Evolutionary conservation across 2,797 vertebrate genomes (phyloP).

Genomic region (Spinus olivaceus): DNA sequence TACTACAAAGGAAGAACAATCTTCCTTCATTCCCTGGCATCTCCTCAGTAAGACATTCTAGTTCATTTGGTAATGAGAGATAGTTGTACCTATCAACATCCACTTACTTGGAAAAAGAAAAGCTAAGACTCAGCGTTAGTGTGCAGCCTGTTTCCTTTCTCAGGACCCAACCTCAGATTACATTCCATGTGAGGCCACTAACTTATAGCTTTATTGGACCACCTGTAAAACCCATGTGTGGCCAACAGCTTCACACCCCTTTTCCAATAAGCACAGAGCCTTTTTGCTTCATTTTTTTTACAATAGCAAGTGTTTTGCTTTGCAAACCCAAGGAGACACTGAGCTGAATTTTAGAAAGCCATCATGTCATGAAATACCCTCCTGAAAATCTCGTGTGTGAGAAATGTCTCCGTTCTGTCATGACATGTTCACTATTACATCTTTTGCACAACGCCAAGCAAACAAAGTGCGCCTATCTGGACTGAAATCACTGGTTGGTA

Average conservation of each 20-base stretch:
- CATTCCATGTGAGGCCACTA: not conserved
- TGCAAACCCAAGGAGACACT: not conserved
- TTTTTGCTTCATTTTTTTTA: not conserved
- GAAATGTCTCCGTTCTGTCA: slow-evolving; percentile 24
- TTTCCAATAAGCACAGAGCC: not conserved
- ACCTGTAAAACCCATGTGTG: not conserved
- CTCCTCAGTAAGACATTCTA: not conserved
- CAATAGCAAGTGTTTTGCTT: not conserved
- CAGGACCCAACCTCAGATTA: not conserved
- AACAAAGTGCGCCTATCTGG: not conserved
- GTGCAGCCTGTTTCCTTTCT: not conserved
- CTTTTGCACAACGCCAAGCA: not conserved
- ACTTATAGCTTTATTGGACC: not conserved
- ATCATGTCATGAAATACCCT: not conserved
- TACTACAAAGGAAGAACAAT: not conserved
- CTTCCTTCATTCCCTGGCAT: not conserved
- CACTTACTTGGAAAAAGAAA: not conserved
- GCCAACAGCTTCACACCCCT: not conserved
- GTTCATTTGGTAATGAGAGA: not conserved
- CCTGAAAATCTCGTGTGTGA: not conserved
- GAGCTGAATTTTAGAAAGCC: slow-evolving; percentile 14
- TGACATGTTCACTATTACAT: not conserved
- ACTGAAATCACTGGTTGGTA: not conserved
- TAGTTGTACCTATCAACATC: not conserved
- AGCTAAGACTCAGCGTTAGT: not conserved